A percentile compares a stretch with the other conserved stretches of the same genome.
phyloP scores from a whole-genome alignment of 2,888 invertebrate genomes.

The Drosophila rellima region DNA sequence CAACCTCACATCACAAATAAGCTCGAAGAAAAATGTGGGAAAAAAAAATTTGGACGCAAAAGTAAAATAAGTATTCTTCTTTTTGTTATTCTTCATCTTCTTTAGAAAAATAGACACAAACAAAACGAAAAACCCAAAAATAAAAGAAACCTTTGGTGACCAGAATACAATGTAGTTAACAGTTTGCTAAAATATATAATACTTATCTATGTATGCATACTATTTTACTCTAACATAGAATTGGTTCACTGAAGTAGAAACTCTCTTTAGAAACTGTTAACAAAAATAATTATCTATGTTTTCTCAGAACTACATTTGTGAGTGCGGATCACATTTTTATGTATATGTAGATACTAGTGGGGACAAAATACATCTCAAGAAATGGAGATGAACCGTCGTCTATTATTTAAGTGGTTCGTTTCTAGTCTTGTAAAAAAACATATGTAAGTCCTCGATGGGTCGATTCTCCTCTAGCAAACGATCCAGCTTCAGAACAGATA shows the following conservation, averaged over 20 bases:
- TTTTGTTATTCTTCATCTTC: conserved; percentile 48
- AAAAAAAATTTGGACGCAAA: conserved; percentile 6
- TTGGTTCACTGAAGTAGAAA: conserved; percentile 11
- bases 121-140: conserved; percentile 3
- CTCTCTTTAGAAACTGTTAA: background rate
- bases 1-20: conserved; percentile 23
- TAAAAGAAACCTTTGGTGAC: conserved; percentile 3
- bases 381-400: background rate
- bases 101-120: conserved; percentile 6
- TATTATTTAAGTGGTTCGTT: background rate
- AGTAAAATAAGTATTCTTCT: conserved; percentile 35
- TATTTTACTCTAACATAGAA: conserved; percentile 10
- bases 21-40: conserved; percentile 34
- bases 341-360: background rate
- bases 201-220: conserved; percentile 6
- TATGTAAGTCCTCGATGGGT: conserved; percentile 39
- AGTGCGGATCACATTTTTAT: background rate
- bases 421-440: conserved; percentile 45
- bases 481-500: conserved; percentile 32
- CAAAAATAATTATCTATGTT: conserved; percentile 2
- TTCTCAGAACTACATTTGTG: too few species aligned
- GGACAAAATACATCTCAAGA: background rate
- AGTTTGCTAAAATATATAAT: conserved; percentile 8
- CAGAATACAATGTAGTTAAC: conserved; percentile 15
- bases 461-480: conserved; percentile 25